Evolutionary conservation across 2,113 vertebrate genomes (phyloP).

Genomic region (Oplegnathus fasciatus): DNA sequence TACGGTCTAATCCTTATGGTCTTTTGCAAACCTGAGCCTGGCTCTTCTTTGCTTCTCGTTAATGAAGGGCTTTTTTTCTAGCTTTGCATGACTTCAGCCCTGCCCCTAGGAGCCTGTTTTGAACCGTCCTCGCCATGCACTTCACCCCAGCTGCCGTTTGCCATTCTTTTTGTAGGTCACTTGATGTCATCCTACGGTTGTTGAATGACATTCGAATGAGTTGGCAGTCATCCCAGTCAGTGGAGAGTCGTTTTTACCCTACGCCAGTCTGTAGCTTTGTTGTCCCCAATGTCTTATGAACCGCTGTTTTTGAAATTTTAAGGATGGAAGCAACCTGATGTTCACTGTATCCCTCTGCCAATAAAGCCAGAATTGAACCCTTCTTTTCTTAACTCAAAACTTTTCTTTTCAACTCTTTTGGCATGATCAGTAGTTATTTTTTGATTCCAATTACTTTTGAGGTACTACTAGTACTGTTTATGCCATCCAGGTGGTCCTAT

Average conservation of each 20-base stretch:
- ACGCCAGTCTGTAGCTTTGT: slow-evolving; percentile 30
- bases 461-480: background rate
- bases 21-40: background rate
- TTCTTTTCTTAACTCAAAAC: background rate
- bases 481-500: background rate
- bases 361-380: background rate
- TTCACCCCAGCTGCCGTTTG: too few species aligned
- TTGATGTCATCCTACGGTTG: background rate
- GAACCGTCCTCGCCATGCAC: too few species aligned
- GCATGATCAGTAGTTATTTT: background rate
- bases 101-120: too few species aligned
- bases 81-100: background rate
- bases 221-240: background rate
- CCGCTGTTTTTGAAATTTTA: slow-evolving; percentile 31
- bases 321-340: slow-evolving; percentile 36
- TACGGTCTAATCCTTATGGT: background rate
- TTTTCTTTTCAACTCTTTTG: background rate
- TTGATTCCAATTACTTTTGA: background rate
- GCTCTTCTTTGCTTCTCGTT: slow-evolving; percentile 9
- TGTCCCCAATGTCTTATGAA: slow-evolving; percentile 36
- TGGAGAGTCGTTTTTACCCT: background rate
- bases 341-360: slow-evolving; percentile 34
- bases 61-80: background rate
- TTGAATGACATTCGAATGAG: slow-evolving; percentile 11
- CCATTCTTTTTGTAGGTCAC: too few species aligned